Percentiles rank a stretch among this genome's conserved stretches.
Conservation (phyloP, 1,140 invertebrate species). For the Lordiphosa clarofinis region DNA sequence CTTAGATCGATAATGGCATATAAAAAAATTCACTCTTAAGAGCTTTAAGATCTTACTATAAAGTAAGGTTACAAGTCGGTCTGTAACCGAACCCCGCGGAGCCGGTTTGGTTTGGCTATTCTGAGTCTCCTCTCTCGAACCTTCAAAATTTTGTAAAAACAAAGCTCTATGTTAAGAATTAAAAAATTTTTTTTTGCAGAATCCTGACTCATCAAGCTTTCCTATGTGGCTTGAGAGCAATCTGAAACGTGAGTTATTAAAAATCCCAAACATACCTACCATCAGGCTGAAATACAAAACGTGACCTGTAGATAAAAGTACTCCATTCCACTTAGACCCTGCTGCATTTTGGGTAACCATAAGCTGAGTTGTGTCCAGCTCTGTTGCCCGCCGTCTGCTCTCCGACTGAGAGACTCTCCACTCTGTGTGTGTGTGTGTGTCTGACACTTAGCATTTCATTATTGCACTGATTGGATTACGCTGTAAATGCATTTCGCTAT, state of each 20-base stretch:
- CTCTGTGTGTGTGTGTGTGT: constrained; percentile 19
- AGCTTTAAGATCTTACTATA: too few relatives aligned
- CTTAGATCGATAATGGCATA: too few relatives aligned
- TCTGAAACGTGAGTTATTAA: constrained; percentile 5
- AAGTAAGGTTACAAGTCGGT: too few relatives aligned
- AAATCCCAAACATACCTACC: constrained; percentile 3
- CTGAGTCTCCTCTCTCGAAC: too few relatives aligned
- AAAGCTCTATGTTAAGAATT: too few relatives aligned
- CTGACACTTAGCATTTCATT: constrained; percentile 56
- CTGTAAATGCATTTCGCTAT: constrained; percentile 53
- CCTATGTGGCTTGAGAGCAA: neutral
- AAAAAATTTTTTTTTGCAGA: too few relatives aligned
- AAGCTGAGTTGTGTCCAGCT: constrained; percentile 11
- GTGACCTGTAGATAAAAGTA: constrained; percentile 19
- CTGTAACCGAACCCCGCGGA: too few relatives aligned
- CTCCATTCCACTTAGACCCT: constrained; percentile 15
- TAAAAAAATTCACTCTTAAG: too few relatives aligned
- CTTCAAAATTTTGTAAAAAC: too few relatives aligned
- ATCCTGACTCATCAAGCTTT: too few relatives aligned
- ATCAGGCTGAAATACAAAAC: constrained; percentile 25
- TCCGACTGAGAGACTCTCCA: constrained; percentile 10
- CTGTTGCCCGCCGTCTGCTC: constrained; percentile 9
- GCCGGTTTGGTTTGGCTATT: too few relatives aligned
- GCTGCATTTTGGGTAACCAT: constrained; percentile 34
- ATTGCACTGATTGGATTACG: constrained; percentile 52